Evolutionary conservation across 2,888 invertebrate species (phyloP).

Genomic region (Aricia artaxerxes): DNA sequence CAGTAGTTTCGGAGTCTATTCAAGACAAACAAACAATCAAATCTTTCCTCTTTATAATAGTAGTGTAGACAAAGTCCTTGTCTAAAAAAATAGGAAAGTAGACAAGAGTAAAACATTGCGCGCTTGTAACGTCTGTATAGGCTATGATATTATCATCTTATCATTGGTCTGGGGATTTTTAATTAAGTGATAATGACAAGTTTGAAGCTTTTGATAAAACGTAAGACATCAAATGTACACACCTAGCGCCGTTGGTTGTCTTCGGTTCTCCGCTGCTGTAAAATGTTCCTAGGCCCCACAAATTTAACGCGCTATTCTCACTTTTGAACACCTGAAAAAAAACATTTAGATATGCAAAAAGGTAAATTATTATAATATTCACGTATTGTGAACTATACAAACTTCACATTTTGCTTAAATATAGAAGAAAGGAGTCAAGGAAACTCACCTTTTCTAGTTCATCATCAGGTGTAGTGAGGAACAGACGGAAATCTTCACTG

Average conservation of each 20-base stretch:
- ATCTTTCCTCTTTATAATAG: too few relatives aligned
- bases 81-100: too few relatives aligned
- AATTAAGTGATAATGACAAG: too few relatives aligned
- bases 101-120: too few relatives aligned
- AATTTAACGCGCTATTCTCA: constrained; percentile 61
- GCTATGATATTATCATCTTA: too few relatives aligned
- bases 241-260: constrained; percentile 63
- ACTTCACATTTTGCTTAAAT: background rate
- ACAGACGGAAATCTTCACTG: constrained; percentile 66
- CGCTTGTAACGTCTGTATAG: too few relatives aligned
- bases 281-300: constrained; percentile 66
- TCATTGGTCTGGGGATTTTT: too few relatives aligned
- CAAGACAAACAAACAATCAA: too few relatives aligned
- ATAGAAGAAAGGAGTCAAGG: background rate
- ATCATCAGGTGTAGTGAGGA: constrained; percentile 67
- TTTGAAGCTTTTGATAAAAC: background rate
- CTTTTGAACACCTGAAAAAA: constrained; percentile 58
- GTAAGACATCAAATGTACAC: constrained; percentile 6
- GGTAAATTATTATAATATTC: background rate
- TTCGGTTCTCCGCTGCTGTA: constrained; percentile 56
- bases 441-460: constrained; percentile 62
- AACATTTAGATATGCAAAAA: constrained; percentile 12
- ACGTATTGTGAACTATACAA: background rate
- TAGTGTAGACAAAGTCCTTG: too few relatives aligned
- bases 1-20: too few relatives aligned